Evolutionary conservation across 1,140 invertebrate genomes (phyloP).

Genomic region (Hycleus cichorii): DNA sequence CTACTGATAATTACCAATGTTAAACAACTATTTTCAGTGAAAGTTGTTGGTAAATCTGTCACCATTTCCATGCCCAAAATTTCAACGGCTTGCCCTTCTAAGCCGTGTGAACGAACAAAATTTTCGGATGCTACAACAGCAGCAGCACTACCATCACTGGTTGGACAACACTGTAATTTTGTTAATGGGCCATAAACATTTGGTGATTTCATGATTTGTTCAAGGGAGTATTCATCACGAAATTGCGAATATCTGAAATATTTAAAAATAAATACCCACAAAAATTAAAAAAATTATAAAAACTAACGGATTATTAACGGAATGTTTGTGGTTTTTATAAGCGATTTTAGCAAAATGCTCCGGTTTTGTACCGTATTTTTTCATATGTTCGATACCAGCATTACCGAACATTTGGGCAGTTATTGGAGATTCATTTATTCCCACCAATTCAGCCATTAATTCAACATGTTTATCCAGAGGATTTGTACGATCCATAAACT

Average conservation of each 20-base stretch:
- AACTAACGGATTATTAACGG: conserved; percentile 85
- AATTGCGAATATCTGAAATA: conserved; percentile 77
- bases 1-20: conserved; percentile 58
- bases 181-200: conserved; percentile 84
- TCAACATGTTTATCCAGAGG: conserved; percentile 91
- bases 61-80: conserved; percentile 95
- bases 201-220: conserved; percentile 82
- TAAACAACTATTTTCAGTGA: conserved; percentile 76
- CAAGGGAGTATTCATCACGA: conserved; percentile 78
- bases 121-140: conserved; percentile 85
- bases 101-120: conserved; percentile 75
- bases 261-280: conserved; percentile 1
- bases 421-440: conserved; percentile 71
- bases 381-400: conserved; percentile 94
- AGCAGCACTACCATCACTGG: conserved; percentile 91
- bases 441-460: conserved; percentile 74
- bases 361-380: conserved; percentile 89
- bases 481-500: conserved; percentile 83
- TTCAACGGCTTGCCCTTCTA: conserved; percentile 84
- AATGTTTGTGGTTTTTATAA: conserved; percentile 96
- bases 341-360: conserved; percentile 97
- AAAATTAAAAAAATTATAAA: conserved; percentile 2
- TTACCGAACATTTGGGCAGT: conserved; percentile 96
- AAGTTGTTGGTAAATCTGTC: conserved; percentile 82
- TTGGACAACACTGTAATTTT: conserved; percentile 94